Conservation (phyloP, 2,113 vertebrate species). For the human region GRCh38 chr1:88606501-88607000, state of each 20-base stretch:
- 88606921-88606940: neutral
- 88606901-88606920: neutral
- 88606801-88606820: neutral
- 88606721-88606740: conserved; percentile 36
- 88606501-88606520: no score
- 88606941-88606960: neutral
- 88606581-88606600: neutral
- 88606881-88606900: neutral
- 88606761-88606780: neutral
- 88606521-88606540: no score
- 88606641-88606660: neutral
- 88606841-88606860: neutral
- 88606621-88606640: neutral
- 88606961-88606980: conserved; percentile 11
- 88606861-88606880: neutral
- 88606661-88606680: neutral
- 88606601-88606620: neutral
- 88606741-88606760: neutral
- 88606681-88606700: conserved; percentile 24
- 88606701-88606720: conserved; percentile 21
- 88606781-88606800: neutral
- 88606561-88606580: no score
- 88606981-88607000: neutral
- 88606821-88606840: neutral
- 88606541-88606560: no score